Conservation (phyloP, 2,888 invertebrate species). For the Toxonevra muliebris region DNA sequence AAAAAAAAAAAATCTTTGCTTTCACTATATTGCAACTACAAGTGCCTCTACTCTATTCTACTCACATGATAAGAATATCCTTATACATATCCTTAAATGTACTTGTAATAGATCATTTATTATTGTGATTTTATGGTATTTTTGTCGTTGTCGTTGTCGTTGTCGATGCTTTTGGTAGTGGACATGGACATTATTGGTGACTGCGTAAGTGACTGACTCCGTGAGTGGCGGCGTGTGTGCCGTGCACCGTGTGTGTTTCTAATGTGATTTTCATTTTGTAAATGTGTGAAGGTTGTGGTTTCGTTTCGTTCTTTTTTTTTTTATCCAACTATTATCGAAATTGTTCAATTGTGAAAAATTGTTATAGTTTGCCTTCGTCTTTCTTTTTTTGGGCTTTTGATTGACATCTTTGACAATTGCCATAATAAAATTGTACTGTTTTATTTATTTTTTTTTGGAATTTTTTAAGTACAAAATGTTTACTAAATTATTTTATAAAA, state of each 20-base stretch:
- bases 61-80: background rate
- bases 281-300: constrained; percentile 9
- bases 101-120: constrained; percentile 58
- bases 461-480: no score
- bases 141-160: background rate
- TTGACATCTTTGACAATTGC: no score
- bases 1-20: background rate
- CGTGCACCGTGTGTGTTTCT: constrained; percentile 55
- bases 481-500: no score
- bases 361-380: background rate
- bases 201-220: background rate
- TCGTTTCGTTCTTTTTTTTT: constrained; percentile 29
- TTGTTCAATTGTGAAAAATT: constrained; percentile 19
- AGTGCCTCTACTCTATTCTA: no score
- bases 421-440: no score
- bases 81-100: no score
- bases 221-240: constrained; percentile 9
- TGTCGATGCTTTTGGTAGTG: constrained; percentile 4
- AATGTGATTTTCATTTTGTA: constrained; percentile 54
- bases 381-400: no score
- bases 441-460: no score
- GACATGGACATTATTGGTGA: no score
- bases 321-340: constrained; percentile 11
- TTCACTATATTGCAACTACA: background rate
- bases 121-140: constrained; percentile 39